Evolutionary conservation across 2,888 invertebrate species (phyloP).

Genomic region (Sminthurides aquaticus): DNA sequence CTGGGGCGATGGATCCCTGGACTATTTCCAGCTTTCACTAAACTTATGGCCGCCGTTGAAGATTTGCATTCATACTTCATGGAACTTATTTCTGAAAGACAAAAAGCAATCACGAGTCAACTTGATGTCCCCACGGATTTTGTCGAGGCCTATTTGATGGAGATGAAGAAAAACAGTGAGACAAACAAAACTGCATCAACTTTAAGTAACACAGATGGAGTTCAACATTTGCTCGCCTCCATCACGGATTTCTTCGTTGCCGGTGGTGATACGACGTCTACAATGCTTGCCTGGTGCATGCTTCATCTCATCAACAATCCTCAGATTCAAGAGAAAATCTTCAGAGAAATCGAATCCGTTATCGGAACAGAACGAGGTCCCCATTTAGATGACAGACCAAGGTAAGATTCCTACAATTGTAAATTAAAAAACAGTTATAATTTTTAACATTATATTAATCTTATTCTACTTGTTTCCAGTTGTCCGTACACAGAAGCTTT

Average conservation of each 20-base stretch:
- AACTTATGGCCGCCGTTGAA: not conserved
- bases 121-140: not conserved
- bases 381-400: not conserved
- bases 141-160: not conserved
- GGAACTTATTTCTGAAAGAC: not conserved
- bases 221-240: not conserved
- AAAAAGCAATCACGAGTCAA: not conserved
- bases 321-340: slow-evolving; percentile 3
- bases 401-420: not conserved
- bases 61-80: not conserved
- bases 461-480: not conserved
- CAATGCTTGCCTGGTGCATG: not conserved
- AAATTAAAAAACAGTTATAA: too few species aligned
- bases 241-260: slow-evolving; percentile 6
- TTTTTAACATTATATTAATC: too few species aligned
- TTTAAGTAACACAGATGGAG: not conserved
- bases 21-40: not conserved
- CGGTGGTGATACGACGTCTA: not conserved
- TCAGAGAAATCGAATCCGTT: slow-evolving; percentile 4
- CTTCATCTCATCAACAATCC: not conserved
- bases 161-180: not conserved
- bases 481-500: slow-evolving; percentile 10
- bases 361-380: slow-evolving; percentile 3
- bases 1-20: not conserved
- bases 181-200: not conserved